These are phyloP conservation scores for Cavia porcellus DNA, from an alignment of 2,113 vertebrate genomes.

Conservation along the genomic window DNA sequence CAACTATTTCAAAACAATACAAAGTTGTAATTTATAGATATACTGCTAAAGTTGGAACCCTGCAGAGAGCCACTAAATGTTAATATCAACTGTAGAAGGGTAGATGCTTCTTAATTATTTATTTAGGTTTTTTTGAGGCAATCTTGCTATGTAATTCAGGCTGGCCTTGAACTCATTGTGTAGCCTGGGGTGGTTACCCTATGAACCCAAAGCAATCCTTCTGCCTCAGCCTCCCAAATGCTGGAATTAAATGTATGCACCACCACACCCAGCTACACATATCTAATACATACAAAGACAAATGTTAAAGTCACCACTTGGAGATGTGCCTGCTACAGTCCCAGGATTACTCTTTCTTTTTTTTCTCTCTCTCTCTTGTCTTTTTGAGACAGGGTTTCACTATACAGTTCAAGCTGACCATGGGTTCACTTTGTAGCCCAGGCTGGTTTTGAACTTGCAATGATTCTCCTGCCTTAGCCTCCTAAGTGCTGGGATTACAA, in stretches of 20 bases:
- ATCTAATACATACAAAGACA: neutral
- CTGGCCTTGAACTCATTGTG: neutral
- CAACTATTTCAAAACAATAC: slow-evolving; percentile 34
- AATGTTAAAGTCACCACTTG: neutral
- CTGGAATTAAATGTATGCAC: neutral
- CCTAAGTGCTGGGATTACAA: too few species aligned
- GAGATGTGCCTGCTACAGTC: neutral
- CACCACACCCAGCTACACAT: neutral
- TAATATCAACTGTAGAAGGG: neutral
- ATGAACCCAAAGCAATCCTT: neutral
- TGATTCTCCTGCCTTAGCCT: too few species aligned
- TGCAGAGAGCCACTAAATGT: neutral
- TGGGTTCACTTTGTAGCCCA: too few species aligned
- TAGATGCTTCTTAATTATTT: neutral
- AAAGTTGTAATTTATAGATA: neutral
- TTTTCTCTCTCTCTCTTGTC: too few species aligned
- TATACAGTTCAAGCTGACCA: too few species aligned
- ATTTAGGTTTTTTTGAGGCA: neutral
- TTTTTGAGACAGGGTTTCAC: too few species aligned
- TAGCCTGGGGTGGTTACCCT: neutral
- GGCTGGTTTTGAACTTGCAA: too few species aligned
- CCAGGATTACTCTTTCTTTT: neutral
- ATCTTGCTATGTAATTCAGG: neutral
- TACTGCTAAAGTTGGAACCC: neutral
- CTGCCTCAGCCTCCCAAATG: neutral